phyloP scores from a whole-genome alignment of 2,797 vertebrate genomes.

The Lates japonicus region DNA sequence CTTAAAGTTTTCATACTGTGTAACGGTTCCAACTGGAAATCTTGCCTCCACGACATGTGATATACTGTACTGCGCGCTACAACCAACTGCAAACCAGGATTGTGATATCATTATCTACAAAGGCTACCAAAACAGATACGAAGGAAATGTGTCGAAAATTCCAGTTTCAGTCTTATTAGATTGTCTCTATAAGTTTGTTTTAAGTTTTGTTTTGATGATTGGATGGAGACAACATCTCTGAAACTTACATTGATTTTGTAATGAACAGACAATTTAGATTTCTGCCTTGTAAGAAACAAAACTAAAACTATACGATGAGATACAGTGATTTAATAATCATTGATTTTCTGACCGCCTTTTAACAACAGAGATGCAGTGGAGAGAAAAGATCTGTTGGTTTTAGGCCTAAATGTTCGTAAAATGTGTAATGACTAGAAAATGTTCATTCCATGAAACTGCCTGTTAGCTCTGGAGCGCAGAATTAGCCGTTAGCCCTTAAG shows the following conservation, averaged over 20 bases:
- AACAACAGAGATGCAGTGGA: conserved; percentile 29
- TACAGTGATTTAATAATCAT: no score
- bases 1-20: conserved; percentile 57
- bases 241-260: conserved; percentile 9
- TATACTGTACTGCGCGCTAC: conserved; percentile 24
- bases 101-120: conserved; percentile 33
- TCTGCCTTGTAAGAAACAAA: background rate
- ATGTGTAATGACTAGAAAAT: no score
- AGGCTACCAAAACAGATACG: conserved; percentile 59
- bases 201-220: conserved; percentile 42
- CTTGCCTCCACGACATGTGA: conserved; percentile 61
- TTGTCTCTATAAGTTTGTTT: conserved; percentile 27
- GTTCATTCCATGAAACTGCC: no score
- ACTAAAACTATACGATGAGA: background rate
- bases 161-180: conserved; percentile 36
- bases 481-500: no score
- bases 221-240: conserved; percentile 28
- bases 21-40: conserved; percentile 69
- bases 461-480: no score
- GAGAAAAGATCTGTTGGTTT: conserved; percentile 29
- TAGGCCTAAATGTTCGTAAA: background rate
- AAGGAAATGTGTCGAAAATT: conserved; percentile 44
- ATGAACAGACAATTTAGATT: background rate
- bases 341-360: conserved; percentile 22
- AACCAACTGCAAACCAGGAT: conserved; percentile 55